Conservation (phyloP, 2,888 invertebrate genomes). For the Trisateles emortualis region DNA sequence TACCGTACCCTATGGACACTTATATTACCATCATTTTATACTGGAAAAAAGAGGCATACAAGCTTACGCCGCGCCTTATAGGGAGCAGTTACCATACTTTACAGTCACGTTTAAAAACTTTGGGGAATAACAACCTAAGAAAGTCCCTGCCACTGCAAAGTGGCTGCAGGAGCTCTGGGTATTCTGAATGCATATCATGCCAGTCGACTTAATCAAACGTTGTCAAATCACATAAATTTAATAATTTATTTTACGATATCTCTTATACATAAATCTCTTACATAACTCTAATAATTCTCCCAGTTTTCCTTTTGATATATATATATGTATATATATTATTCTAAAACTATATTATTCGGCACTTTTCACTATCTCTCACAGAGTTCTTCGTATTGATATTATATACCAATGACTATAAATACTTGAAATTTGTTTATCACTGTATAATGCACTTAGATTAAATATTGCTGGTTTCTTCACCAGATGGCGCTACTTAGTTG, state of each 20-base stretch:
- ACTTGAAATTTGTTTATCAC: constrained; percentile 8
- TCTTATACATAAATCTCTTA: constrained; percentile 28
- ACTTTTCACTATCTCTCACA: constrained; percentile 48
- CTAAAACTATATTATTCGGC: constrained; percentile 49
- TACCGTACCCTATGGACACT: too few species aligned
- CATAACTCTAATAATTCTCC: constrained; percentile 28
- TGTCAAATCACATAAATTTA: constrained; percentile 16
- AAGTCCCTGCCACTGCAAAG: too few species aligned
- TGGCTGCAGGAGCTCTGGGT: too few species aligned
- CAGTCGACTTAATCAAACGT: constrained; percentile 28
- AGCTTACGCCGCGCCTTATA: too few species aligned
- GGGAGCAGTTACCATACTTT: too few species aligned
- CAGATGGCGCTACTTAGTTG: not conserved
- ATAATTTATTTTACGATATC: constrained; percentile 25
- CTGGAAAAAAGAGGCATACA: too few species aligned
- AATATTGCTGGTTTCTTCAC: not conserved
- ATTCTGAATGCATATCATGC: too few species aligned
- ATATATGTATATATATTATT: constrained; percentile 34
- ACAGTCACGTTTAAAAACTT: too few species aligned
- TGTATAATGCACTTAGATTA: not conserved
- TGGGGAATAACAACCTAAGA: too few species aligned
- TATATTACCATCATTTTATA: too few species aligned
- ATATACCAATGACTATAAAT: constrained; percentile 34
- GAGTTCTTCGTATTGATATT: constrained; percentile 43
- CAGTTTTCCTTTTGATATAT: constrained; percentile 39